A percentile compares a stretch with the other conserved stretches of the same genome.
These are phyloP conservation scores for Zelostemma sp. DNA, from an alignment of 1,140 invertebrate species.

Conservation along the genomic window DNA sequence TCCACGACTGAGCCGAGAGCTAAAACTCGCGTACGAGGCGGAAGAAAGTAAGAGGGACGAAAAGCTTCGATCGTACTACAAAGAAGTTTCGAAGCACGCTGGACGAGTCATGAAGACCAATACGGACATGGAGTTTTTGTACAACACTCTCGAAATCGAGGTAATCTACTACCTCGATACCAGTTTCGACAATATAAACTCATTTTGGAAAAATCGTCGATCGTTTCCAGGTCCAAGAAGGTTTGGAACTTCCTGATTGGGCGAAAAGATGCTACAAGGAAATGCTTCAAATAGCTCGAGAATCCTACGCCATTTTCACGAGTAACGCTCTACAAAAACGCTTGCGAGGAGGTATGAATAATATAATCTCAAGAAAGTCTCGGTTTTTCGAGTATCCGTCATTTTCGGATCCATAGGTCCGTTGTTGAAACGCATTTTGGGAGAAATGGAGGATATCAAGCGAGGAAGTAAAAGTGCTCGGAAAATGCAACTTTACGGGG, in stretches of 20 bases:
- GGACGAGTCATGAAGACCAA: slow-evolving; percentile 77
- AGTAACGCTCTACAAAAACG: slow-evolving; percentile 79
- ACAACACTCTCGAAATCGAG: slow-evolving; percentile 81
- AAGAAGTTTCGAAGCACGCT: slow-evolving; percentile 75
- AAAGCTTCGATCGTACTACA: slow-evolving; percentile 68
- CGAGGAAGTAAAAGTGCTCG: slow-evolving; percentile 56
- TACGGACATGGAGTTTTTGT: slow-evolving; percentile 79
- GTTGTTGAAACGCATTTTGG: slow-evolving; percentile 64
- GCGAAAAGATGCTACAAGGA: slow-evolving; percentile 78
- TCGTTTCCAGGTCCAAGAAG: slow-evolving; percentile 8
- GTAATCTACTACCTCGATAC: too few relatives aligned
- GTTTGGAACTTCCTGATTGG: slow-evolving; percentile 79
- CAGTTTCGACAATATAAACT: too few relatives aligned
- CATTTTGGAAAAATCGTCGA: too few relatives aligned
- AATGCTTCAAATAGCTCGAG: slow-evolving; percentile 76
- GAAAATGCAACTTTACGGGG: slow-evolving; percentile 77
- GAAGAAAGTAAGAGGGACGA: slow-evolving; percentile 38
- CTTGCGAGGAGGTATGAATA: slow-evolving; percentile 76
- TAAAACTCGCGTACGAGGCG: slow-evolving; percentile 69
- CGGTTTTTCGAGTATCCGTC: background rate
- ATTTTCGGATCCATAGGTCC: slow-evolving; percentile 55
- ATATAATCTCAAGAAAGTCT: slow-evolving; percentile 12
- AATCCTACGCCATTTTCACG: slow-evolving; percentile 79
- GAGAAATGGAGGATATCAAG: slow-evolving; percentile 53
- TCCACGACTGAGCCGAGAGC: slow-evolving; percentile 73